Conservation (phyloP, 2,113 vertebrate species). For the Thunnus thynnus region DNA sequence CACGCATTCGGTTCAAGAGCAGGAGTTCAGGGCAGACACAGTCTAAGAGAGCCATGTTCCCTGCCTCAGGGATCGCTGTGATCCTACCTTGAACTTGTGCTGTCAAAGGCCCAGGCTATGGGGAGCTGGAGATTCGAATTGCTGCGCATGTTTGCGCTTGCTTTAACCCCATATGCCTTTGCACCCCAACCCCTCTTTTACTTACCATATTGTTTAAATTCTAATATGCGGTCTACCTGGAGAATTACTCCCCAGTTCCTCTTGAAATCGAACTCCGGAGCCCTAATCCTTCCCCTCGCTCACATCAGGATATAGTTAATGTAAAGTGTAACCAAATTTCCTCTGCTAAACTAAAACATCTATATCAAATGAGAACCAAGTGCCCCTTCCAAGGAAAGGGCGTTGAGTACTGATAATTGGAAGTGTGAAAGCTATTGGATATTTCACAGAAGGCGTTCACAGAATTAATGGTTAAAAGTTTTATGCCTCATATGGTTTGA, state of each 20-base stretch:
- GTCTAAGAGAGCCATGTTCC: conserved; percentile 61
- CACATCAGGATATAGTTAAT: conserved; percentile 85
- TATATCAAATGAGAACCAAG: conserved; percentile 78
- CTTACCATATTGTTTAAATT: conserved; percentile 83
- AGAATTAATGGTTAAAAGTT: conserved; percentile 68
- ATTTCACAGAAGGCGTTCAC: conserved; percentile 60
- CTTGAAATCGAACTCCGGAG: conserved; percentile 80
- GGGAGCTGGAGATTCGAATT: conserved; percentile 70
- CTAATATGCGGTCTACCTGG: conserved; percentile 73
- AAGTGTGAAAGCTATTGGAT: conserved; percentile 69
- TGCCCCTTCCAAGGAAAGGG: conserved; percentile 66
- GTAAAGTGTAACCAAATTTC: conserved; percentile 86
- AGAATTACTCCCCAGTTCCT: conserved; percentile 76
- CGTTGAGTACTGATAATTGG: conserved; percentile 65
- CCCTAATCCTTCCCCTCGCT: conserved; percentile 76
- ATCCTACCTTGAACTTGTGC: conserved; percentile 83
- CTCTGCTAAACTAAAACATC: conserved; percentile 85
- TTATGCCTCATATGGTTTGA: conserved; percentile 74
- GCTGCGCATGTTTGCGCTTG: conserved; percentile 81
- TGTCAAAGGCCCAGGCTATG: conserved; percentile 73
- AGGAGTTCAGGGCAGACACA: conserved; percentile 63
- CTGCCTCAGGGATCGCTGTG: conserved; percentile 73
- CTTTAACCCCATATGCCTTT: conserved; percentile 75
- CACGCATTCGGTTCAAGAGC: conserved; percentile 46
- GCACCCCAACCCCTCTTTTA: conserved; percentile 58